phyloP scores from a whole-genome alignment of 2,888 invertebrate species.

The Cephus pygmeus region DNA sequence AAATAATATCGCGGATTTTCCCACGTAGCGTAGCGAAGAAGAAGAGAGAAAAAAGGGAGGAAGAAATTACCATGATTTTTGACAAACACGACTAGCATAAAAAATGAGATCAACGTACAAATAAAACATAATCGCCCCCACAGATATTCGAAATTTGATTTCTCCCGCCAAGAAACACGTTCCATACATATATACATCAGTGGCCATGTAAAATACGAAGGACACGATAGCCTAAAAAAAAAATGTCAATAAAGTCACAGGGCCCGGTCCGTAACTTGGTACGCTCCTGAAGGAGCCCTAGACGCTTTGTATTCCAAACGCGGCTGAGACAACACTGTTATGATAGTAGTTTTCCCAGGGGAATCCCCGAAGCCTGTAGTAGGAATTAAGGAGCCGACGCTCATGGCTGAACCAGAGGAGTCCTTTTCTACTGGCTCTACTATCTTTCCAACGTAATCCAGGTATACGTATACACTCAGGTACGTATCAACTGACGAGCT shows the following conservation, averaged over 20 bases:
- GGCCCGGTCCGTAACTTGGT: slow-evolving; percentile 15
- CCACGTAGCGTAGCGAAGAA: neutral
- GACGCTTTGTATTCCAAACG: slow-evolving; percentile 55
- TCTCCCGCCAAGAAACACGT: too few relatives aligned
- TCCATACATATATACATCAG: neutral
- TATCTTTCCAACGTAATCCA: neutral
- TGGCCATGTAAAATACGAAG: neutral
- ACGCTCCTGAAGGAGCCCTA: slow-evolving; percentile 38
- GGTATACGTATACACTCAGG: neutral
- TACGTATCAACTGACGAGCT: neutral
- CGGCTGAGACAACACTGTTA: slow-evolving; percentile 58
- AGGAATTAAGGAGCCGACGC: neutral
- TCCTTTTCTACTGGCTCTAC: neutral
- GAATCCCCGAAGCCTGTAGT: slow-evolving; percentile 23
- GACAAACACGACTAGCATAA: neutral
- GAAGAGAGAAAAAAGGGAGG: neutral
- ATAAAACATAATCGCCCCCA: neutral
- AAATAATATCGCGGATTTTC: neutral
- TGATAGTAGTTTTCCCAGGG: slow-evolving; percentile 51
- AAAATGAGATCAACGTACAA: neutral
- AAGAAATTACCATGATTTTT: neutral
- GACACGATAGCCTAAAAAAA: neutral
- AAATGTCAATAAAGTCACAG: slow-evolving; percentile 1
- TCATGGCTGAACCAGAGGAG: neutral
- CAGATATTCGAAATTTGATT: neutral